phyloP scores from a whole-genome alignment of 2,113 vertebrate species.

The Epinephelus fuscoguttatus region DNA sequence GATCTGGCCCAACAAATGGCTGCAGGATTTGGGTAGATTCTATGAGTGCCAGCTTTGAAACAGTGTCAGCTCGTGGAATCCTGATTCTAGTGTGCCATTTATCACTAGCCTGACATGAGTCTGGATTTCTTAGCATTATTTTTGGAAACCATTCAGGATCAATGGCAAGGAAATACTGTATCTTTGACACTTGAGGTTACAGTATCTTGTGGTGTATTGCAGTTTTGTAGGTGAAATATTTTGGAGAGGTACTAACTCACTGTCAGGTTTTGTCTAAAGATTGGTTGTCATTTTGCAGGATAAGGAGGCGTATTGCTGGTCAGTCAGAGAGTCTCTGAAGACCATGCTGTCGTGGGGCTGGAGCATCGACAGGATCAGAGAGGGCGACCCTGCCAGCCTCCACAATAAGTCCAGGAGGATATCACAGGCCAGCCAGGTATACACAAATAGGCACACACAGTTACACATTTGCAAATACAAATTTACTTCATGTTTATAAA shows the following conservation, averaged over 20 bases:
- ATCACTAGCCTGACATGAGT: neutral
- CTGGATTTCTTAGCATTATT: too few species aligned
- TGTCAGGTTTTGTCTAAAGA: neutral
- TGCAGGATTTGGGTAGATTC: neutral
- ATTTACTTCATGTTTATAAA: neutral
- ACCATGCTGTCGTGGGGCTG: slow-evolving; percentile 96
- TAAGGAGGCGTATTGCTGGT: slow-evolving; percentile 93
- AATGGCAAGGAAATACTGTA: neutral
- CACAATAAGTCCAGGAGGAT: slow-evolving; percentile 92
- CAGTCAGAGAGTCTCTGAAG: slow-evolving; percentile 95
- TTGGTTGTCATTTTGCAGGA: slow-evolving; percentile 82
- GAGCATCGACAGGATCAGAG: slow-evolving; percentile 92
- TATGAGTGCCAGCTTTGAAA: neutral
- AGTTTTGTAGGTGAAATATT: neutral
- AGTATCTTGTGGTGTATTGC: neutral
- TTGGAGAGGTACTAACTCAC: neutral
- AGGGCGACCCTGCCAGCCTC: slow-evolving; percentile 90
- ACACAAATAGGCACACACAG: neutral
- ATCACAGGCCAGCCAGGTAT: slow-evolving; percentile 94
- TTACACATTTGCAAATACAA: neutral
- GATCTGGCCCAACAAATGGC: neutral
- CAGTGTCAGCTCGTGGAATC: neutral
- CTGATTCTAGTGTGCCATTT: neutral
- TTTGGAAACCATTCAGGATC: neutral
- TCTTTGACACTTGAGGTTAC: neutral